Evolutionary conservation across 2,888 invertebrate genomes (phyloP).

Genomic region (Temnothorax ravouxi): DNA sequence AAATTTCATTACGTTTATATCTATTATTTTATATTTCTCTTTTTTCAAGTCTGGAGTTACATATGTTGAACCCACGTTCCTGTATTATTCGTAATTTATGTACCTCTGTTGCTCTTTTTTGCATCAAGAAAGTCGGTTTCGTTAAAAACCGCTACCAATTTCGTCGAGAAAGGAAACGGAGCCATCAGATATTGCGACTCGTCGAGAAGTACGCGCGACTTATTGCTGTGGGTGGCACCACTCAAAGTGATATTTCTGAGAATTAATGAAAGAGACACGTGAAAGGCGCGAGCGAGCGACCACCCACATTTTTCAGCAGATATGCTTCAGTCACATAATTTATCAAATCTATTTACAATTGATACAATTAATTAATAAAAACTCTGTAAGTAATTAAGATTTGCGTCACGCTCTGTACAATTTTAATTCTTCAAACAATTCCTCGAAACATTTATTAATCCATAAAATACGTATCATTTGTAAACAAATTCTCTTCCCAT

Average conservation of each 20-base stretch:
- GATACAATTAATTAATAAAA: not conserved
- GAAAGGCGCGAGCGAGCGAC: slow-evolving; percentile 31
- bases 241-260: slow-evolving; percentile 54
- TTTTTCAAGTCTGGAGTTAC: not conserved
- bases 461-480: not conserved
- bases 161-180: slow-evolving; percentile 6
- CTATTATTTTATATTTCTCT: not conserved
- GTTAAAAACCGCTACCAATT: slow-evolving; percentile 13
- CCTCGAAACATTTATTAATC: not conserved
- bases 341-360: not conserved
- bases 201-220: slow-evolving; percentile 28
- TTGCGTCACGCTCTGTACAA: not conserved
- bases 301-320: slow-evolving; percentile 57
- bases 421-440: not conserved
- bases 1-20: not conserved
- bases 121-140: not conserved
- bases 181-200: slow-evolving; percentile 48
- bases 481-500: not conserved
- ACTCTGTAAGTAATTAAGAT: not conserved
- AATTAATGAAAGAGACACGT: slow-evolving; percentile 52
- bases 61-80: not conserved
- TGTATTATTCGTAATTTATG: not conserved
- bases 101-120: not conserved
- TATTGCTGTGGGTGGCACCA: slow-evolving; percentile 39
- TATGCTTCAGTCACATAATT: slow-evolving; percentile 21